Evolutionary conservation across 2,797 vertebrate genomes (phyloP), one percentile per base, ranked within the genome.

Genomic region (Xiphophorus birchmanni): DNA sequence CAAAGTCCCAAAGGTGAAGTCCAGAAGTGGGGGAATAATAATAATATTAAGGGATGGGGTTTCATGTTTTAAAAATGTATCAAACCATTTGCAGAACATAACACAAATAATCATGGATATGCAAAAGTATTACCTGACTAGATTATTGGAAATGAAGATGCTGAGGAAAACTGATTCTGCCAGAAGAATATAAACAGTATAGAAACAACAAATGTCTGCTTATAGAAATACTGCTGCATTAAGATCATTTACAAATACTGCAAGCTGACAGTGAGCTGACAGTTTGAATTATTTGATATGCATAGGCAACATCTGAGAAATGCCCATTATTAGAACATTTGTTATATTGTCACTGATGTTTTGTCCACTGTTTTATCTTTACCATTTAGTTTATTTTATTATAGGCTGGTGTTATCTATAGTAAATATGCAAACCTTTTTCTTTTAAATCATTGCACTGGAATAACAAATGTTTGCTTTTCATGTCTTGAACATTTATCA

Each of bases 401-500:
- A 7, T 29, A n/a, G 10, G 26, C 23, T n/a, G n/a, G 13, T 71
- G 52, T 71, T 44, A n/a, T 23, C 9, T 40, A 26, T 2, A 40
- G 18, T 21, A 40, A 67, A 69, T 42, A 69, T 26, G 23, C 3
- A 44, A 23, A 12, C 4, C 8, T 5, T 69, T 69, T 11, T 67
- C 7, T 60, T 60, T 32, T 60, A 60, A 67, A 67, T 67, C 9
- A 42, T 13, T 69, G 11, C 23, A 71, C 23, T 71, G 40, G 40
- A 26, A 71, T 44, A 71, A 15, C 15, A 71, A 13, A 79, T 44
- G 48, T 29, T 17, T 73, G 73, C 54, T 50, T 78, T 82, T 72
- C 23, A 26, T 77, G 35, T 56, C 47, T 42, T 77, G 56, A 84
- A 75, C 45, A 56, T 4, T 13, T 76, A 26, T 58, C 6, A 2